phyloP scores from a whole-genome alignment of 2,888 invertebrate genomes.

The Leptinotarsa peninsularis region DNA sequence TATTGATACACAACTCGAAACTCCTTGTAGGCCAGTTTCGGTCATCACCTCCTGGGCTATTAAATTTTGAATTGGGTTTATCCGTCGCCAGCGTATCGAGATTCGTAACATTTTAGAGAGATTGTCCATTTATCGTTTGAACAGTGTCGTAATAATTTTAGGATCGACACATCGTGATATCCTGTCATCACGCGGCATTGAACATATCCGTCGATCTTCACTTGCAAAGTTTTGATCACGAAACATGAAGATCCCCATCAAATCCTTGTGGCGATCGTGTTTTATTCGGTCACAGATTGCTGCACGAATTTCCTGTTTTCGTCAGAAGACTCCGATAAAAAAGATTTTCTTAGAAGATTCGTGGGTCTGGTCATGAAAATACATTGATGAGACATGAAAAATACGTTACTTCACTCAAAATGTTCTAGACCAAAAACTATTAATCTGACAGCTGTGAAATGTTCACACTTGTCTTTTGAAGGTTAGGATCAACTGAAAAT shows the following conservation, averaged over 20 bases:
- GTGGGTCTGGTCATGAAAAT: too few relatives aligned
- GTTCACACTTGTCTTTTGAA: too few relatives aligned
- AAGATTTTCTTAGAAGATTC: too few relatives aligned
- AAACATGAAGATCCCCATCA: neutral
- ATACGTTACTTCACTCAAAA: too few relatives aligned
- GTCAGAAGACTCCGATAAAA: neutral
- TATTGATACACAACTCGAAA: too few relatives aligned
- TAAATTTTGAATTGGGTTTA: neutral
- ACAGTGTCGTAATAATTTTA: neutral
- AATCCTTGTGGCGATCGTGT: neutral
- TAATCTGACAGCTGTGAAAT: too few relatives aligned
- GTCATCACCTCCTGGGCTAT: neutral
- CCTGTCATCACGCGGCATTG: neutral
- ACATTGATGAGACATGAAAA: too few relatives aligned
- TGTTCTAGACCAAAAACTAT: too few relatives aligned
- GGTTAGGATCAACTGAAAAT: too few relatives aligned
- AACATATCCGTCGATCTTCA: neutral
- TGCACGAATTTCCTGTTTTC: neutral
- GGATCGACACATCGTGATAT: conserved; percentile 3
- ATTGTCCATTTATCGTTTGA: neutral
- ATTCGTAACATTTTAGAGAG: neutral
- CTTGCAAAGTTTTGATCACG: neutral
- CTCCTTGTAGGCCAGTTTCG: neutral
- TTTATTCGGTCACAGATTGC: neutral
- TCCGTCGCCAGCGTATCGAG: neutral